Base-by-base conservation (phyloP, 1,140 invertebrate species). In the Monochamus saltuarius region DNA sequence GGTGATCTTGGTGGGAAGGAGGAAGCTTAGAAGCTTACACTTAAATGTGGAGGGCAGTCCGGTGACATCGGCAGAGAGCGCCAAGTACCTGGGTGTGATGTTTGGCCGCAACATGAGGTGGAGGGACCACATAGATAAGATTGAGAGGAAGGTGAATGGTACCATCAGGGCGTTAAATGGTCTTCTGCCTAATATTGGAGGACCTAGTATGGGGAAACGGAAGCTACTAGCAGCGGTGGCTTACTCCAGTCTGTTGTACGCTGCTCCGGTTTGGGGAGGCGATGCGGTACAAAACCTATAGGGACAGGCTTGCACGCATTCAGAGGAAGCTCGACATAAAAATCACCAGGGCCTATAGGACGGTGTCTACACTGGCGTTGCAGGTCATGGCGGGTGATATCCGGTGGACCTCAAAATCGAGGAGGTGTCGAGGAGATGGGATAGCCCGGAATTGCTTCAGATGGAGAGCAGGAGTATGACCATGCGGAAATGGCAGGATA, bases 181-280 rank as follows among this genome's bases (percentile, higher is more conserved):
- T n/a, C 40, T 61, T n/a, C 43, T 61, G 39, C 59, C 59, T 8
- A 61, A 61, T 38, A 47, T 55, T 35, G 47, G 42, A 13, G 59
- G 51, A 13, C 59, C 59, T 2, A 14, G 38, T 9, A 11, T 11
- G 6, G 16, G 39, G 13, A 61, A 39, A 14, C 43, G 70, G 11
- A 49, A 59, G 29, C 45, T 67, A 1, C 43, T 70, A 1, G 61
- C 64, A 45, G 38, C 46, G 13, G 64, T 68, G 1, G 49, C 50
- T 3, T 39, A 67, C n/a, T 64, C 66, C 2, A 54, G 67, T 6
- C 9, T 68, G 29, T 55, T 69, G 1, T 69, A 70, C 40, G 68
- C 61, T 4, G 59, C 61, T n/a, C 56, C 70, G 36, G 37, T 71
- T 10, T 72, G 66, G 67, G 42, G 56, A 61, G 6, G 51, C 62